Evolutionary conservation across 2,888 invertebrate genomes (phyloP).

Genomic region (Sphaeridia pumilis): DNA sequence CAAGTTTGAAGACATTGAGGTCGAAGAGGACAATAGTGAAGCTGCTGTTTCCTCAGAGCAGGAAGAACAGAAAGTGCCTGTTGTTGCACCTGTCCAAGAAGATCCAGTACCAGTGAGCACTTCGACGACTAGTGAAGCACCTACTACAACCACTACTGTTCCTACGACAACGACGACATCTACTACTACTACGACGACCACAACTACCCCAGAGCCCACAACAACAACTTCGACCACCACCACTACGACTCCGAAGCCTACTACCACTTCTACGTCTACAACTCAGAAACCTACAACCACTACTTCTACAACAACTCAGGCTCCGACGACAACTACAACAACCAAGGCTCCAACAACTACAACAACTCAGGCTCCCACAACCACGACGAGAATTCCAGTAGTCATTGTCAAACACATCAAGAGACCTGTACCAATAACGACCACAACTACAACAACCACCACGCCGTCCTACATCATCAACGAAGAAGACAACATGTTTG

Average conservation of each 20-base stretch:
- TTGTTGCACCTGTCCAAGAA: not conserved
- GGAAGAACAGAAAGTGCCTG: not conserved
- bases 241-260: not conserved
- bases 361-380: not conserved
- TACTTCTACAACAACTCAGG: not conserved
- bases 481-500: not conserved
- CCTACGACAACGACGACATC: not conserved
- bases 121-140: not conserved
- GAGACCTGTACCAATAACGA: not conserved
- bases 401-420: not conserved
- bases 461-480: not conserved
- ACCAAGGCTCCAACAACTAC: not conserved
- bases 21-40: too few species aligned
- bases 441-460: not conserved
- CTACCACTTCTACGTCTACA: not conserved
- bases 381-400: not conserved
- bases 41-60: too few species aligned
- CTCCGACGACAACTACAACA: slow-evolving; percentile 1
- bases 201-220: not conserved
- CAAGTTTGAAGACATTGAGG: too few species aligned
- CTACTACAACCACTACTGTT: not conserved
- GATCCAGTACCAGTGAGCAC: not conserved
- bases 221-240: not conserved
- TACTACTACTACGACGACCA: not conserved
- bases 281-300: not conserved